Conservation (phyloP, 2,113 vertebrate species). For the Catagonus wagneri region DNA sequence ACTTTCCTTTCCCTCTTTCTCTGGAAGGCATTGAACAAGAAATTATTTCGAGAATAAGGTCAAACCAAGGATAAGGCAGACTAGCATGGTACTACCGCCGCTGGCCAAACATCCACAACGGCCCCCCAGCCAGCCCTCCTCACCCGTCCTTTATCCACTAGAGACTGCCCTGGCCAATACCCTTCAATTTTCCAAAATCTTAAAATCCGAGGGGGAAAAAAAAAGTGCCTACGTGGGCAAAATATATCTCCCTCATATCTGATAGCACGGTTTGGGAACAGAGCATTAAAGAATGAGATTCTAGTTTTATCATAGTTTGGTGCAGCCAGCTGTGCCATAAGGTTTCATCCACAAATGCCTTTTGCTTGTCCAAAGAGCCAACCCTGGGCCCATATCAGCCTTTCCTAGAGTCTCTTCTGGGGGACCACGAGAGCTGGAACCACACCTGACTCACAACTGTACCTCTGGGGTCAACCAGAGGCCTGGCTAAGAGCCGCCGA, state of each 20-base stretch:
- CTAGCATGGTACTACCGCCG: background rate
- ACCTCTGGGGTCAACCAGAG: background rate
- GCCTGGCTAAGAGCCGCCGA: background rate
- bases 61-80: constrained; percentile 35
- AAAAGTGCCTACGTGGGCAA: background rate
- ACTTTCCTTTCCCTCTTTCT: constrained; percentile 15
- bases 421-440: background rate
- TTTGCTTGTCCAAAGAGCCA: background rate
- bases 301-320: background rate
- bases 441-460: background rate
- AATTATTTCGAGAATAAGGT: constrained; percentile 55
- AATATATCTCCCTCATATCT: background rate
- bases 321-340: background rate
- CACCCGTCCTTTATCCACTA: background rate
- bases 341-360: background rate
- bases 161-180: background rate
- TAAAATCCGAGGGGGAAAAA: background rate
- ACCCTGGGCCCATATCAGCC: background rate
- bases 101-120: background rate
- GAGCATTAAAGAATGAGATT: background rate
- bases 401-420: background rate
- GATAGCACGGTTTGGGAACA: background rate
- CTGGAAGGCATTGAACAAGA: background rate
- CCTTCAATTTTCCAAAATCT: constrained; percentile 24
- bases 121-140: background rate